Base-by-base conservation (phyloP, 2,888 invertebrate genomes). In the Euclidia mi region DNA sequence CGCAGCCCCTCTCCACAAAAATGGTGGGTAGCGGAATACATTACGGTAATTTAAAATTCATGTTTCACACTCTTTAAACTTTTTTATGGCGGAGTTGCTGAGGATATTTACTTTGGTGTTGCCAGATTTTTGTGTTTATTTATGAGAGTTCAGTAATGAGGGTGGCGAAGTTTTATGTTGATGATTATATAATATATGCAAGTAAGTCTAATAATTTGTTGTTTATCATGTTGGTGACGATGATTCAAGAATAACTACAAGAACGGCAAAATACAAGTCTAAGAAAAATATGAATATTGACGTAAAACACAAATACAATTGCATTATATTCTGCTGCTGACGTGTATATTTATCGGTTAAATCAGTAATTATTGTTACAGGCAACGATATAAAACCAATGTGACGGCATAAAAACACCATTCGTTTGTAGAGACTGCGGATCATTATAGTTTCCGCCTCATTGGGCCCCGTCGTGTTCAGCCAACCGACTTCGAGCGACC, bases 21-120 rank as follows among this genome's bases (percentile, higher is more conserved):
- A 85, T 84, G 82, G 81, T 65, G 79, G 81, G 67, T 70, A 81
- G 76, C 51, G 71, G 78, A 82, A 82, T 79, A 82, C 82, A 82
- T 84, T 78, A 80, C 78, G 78, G 84, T 82, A 85, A 87, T 88
- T 87, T 83, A 70, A 78, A 85, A 88, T 89, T 88, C 86, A 88
- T 86, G 87, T 83, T 87, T 87, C 81, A 81, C 82, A 82, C 84
- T 78, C 78, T 81, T 84, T 85, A 78, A 80, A 80, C 82, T 76
- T 81, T 81, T 82, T 76, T 67, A 61, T 67, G 53, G 48, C 55
- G 52, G 42, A 56, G 44, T 56, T 48, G 56, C 44, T 44, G 45
- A 48, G 58, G 45, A 51, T 66, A 38, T 70, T 64, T 56, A 60
- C 61, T 71, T 69, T 69, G 44, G 59, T 63, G 52, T 56, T 71